phyloP scores from a whole-genome alignment of 2,113 vertebrate genomes.

The Notarius quadriscutis region DNA sequence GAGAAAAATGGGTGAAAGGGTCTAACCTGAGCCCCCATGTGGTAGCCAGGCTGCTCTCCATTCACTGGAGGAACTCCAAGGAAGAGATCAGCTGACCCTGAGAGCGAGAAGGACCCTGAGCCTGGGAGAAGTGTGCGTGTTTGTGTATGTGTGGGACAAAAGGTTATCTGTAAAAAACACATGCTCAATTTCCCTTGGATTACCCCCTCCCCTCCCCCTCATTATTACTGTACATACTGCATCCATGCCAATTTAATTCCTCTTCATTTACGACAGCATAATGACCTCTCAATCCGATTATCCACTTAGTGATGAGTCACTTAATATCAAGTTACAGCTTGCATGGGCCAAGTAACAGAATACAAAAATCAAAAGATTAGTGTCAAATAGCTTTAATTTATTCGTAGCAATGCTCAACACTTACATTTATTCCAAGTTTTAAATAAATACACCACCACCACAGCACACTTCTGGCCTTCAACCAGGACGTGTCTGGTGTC shows the following conservation, averaged over 20 bases:
- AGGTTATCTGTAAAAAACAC: conserved; percentile 17
- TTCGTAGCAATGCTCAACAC: background rate
- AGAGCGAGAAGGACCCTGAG: conserved; percentile 87
- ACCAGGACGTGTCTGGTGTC: background rate
- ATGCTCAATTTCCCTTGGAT: background rate
- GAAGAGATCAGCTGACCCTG: conserved; percentile 88
- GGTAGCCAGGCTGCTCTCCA: conserved; percentile 78
- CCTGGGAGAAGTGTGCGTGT: conserved; percentile 64
- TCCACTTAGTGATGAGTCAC: background rate
- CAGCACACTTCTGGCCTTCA: background rate
- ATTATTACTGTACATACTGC: background rate
- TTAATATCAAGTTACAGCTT: background rate
- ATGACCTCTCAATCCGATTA: background rate
- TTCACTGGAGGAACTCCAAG: conserved; percentile 86
- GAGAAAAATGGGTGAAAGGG: background rate
- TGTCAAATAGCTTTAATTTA: background rate
- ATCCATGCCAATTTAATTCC: background rate
- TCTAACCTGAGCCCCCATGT: conserved; percentile 81
- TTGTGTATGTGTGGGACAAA: conserved; percentile 17
- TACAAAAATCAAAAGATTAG: background rate
- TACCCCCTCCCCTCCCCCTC: background rate
- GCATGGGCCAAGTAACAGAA: background rate
- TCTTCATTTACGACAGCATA: background rate
- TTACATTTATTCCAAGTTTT: background rate
- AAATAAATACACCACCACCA: background rate